phyloP scores from a whole-genome alignment of 2,113 vertebrate genomes.

The rat (Rattus norvegicus) region DNA sequence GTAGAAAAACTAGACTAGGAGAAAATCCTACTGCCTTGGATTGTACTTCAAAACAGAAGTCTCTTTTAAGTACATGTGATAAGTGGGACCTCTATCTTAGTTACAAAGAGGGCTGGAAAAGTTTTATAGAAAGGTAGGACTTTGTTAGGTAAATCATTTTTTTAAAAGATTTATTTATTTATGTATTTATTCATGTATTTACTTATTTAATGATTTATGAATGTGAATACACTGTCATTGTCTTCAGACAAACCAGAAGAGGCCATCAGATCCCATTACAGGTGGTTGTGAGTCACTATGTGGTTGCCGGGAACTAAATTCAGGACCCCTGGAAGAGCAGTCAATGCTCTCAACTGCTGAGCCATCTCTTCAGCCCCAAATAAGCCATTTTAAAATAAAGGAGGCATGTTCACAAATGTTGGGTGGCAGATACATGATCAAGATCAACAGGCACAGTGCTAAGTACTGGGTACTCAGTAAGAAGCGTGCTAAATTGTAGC shows the following conservation, averaged over 20 bases:
- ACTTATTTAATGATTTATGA: too few relatives aligned
- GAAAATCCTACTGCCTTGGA: neutral
- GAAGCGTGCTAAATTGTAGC: accelerated
- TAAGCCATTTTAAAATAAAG: neutral
- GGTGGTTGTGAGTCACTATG: too few relatives aligned
- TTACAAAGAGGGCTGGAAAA: neutral
- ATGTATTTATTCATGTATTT: too few relatives aligned
- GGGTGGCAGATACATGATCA: neutral
- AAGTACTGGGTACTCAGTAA: neutral
- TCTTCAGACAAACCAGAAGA: too few relatives aligned
- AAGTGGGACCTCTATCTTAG: neutral
- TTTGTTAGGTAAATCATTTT: neutral
- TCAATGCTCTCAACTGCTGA: too few relatives aligned
- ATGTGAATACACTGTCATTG: too few relatives aligned
- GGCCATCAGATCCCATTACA: too few relatives aligned
- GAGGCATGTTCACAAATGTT: neutral
- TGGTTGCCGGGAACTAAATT: too few relatives aligned
- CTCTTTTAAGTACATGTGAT: neutral
- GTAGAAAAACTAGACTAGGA: neutral
- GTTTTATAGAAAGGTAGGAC: neutral
- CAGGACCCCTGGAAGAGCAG: too few relatives aligned
- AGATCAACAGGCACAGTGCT: neutral
- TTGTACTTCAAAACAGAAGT: neutral
- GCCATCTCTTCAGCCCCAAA: neutral
- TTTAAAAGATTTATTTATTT: too few relatives aligned